phyloP scores from a whole-genome alignment of 1,140 invertebrate genomes.

The Cecropterus lyciades region DNA sequence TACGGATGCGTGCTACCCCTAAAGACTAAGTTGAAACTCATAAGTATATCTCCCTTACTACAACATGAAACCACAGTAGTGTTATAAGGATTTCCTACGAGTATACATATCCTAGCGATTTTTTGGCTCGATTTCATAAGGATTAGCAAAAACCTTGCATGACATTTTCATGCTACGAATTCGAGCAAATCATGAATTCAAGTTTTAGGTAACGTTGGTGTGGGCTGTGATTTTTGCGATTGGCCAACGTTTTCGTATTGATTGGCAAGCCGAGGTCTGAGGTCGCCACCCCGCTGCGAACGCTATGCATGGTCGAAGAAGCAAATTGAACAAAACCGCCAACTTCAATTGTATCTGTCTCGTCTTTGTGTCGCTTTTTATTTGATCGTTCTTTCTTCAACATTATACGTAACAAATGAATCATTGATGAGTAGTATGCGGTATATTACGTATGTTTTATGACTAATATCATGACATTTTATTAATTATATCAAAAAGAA shows the following conservation, averaged over 20 bases:
- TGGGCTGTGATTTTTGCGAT: slow-evolving; percentile 35
- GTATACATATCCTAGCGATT: no score
- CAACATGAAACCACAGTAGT: no score
- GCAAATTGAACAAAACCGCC: slow-evolving; percentile 36
- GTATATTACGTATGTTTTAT: not conserved
- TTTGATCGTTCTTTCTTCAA: not conserved
- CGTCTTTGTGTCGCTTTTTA: not conserved
- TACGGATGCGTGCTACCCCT: no score
- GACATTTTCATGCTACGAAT: not conserved
- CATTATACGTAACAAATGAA: not conserved
- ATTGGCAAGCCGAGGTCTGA: slow-evolving; percentile 27
- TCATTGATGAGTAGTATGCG: not conserved
- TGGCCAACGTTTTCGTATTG: slow-evolving; percentile 36
- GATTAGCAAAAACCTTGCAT: no score
- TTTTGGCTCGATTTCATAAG: no score
- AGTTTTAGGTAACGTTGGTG: slow-evolving; percentile 7
- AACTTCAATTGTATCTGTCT: slow-evolving; percentile 11
- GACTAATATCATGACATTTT: not conserved
- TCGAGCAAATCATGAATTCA: not conserved
- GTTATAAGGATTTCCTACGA: no score
- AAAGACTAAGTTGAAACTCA: no score
- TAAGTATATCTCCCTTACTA: no score
- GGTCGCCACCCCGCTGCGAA: slow-evolving; percentile 27
- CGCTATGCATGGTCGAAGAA: slow-evolving; percentile 41
- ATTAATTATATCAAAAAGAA: no score